Conservation (phyloP, 2,888 invertebrate genomes). For the Drosophila greeni region DNA sequence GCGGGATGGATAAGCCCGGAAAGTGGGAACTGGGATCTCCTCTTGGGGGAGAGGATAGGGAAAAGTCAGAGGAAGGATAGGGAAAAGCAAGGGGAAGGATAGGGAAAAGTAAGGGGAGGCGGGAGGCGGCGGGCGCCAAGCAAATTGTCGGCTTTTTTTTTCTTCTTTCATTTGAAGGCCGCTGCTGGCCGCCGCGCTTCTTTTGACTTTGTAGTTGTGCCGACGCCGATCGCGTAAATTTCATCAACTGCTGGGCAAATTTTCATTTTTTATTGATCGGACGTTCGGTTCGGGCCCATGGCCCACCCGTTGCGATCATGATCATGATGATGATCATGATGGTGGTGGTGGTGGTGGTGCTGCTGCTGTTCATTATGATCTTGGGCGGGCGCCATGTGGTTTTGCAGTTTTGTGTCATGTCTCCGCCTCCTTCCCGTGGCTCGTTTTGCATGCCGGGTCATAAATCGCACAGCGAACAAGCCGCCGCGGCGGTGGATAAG, state of each 20-base stretch:
- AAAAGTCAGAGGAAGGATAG: neutral
- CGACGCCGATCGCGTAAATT: constrained; percentile 74
- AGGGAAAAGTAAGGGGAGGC: too few species aligned
- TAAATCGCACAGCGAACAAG: constrained; percentile 71
- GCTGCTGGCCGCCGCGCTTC: constrained; percentile 33
- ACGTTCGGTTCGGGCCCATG: constrained; percentile 21
- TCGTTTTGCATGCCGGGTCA: constrained; percentile 71
- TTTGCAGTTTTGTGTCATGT: constrained; percentile 66
- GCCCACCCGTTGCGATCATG: constrained; percentile 62
- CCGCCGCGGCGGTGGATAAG: constrained; percentile 50
- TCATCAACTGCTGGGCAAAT: constrained; percentile 75
- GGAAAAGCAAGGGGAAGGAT: neutral
- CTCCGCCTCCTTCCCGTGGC: constrained; percentile 22
- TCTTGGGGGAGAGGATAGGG: neutral
- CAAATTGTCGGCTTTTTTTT: constrained; percentile 37
- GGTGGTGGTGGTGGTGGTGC: constrained; percentile 1
- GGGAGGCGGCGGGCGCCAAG: constrained; percentile 23
- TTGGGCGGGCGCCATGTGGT: constrained; percentile 73
- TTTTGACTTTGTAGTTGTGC: constrained; percentile 64
- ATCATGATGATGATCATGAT: constrained; percentile 11
- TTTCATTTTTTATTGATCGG: constrained; percentile 71
- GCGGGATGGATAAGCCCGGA: constrained; percentile 30
- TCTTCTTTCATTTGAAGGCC: constrained; percentile 37
- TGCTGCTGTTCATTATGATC: constrained; percentile 50
- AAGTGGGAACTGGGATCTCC: constrained; percentile 2